These are phyloP conservation scores for Amblyopsis rosae DNA, from an alignment of 2,113 vertebrate species.

Conservation along the genomic window DNA sequence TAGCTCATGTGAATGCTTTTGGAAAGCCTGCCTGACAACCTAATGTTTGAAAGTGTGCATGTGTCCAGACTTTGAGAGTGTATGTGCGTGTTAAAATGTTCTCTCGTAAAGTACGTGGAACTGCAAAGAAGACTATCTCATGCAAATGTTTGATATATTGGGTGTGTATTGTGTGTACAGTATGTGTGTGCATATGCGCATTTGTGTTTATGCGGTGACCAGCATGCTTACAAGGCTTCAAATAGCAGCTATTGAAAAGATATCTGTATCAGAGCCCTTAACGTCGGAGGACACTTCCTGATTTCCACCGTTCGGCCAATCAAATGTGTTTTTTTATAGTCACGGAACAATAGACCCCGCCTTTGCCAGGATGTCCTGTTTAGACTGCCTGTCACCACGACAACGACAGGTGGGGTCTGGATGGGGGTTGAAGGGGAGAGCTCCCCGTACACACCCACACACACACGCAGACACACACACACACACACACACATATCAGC, in stretches of 20 bases:
- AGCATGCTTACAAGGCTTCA: slow-evolving; percentile 29
- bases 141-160: neutral
- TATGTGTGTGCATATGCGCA: slow-evolving; percentile 6
- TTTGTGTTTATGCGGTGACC: neutral
- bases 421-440: neutral
- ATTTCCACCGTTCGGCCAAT: slow-evolving; percentile 68
- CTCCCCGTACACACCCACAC: slow-evolving; percentile 9
- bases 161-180: neutral
- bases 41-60: too few relatives aligned
- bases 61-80: too few relatives aligned
- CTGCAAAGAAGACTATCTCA: too few relatives aligned
- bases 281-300: slow-evolving; percentile 65
- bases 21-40: neutral
- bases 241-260: slow-evolving; percentile 58
- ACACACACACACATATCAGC: slow-evolving; percentile 12
- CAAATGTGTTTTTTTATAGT: slow-evolving; percentile 68
- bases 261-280: slow-evolving; percentile 20
- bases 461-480: slow-evolving; percentile 17
- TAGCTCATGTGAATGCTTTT: neutral
- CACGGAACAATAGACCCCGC: slow-evolving; percentile 67
- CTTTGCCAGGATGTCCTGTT: slow-evolving; percentile 77
- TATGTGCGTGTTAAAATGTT: too few relatives aligned
- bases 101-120: too few relatives aligned
- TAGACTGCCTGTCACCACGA: slow-evolving; percentile 71
- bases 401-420: slow-evolving; percentile 25